Conservation (phyloP, 2,797 vertebrate genomes). For the Alosa sapidissima region DNA sequence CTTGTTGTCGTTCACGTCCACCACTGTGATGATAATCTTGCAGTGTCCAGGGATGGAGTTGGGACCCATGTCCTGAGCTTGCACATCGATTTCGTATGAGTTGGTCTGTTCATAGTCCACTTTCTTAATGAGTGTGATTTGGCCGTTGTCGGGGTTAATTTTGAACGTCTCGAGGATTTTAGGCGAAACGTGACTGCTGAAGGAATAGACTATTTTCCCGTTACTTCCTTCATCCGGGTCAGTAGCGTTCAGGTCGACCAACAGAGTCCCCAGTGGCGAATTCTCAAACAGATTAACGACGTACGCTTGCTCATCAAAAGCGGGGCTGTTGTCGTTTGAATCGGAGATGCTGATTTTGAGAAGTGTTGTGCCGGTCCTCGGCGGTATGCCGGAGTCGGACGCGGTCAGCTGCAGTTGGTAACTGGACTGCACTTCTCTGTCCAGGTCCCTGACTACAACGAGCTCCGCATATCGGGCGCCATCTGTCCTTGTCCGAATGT, state of each 20-base stretch:
- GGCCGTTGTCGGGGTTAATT: slow-evolving; percentile 88
- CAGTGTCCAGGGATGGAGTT: slow-evolving; percentile 97
- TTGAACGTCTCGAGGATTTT: slow-evolving; percentile 91
- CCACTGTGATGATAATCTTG: slow-evolving; percentile 93
- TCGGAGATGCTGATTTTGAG: slow-evolving; percentile 93
- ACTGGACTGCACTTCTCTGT: slow-evolving; percentile 85
- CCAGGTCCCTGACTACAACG: slow-evolving; percentile 87
- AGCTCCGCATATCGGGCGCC: slow-evolving; percentile 95
- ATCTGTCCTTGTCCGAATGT: slow-evolving; percentile 88
- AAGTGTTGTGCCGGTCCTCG: slow-evolving; percentile 86
- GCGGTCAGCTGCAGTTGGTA: slow-evolving; percentile 92
- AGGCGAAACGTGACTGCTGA: slow-evolving; percentile 90
- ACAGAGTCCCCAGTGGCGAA: slow-evolving; percentile 84
- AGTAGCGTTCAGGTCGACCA: slow-evolving; percentile 94
- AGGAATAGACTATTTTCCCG: slow-evolving; percentile 92
- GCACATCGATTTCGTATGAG: slow-evolving; percentile 93
- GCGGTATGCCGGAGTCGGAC: slow-evolving; percentile 88
- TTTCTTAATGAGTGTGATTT: slow-evolving; percentile 88
- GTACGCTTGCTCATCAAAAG: slow-evolving; percentile 86
- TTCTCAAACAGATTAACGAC: slow-evolving; percentile 85
- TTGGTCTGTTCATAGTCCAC: slow-evolving; percentile 90
- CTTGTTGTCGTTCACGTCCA: slow-evolving; percentile 96
- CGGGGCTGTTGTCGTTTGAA: slow-evolving; percentile 97
- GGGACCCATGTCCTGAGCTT: slow-evolving; percentile 93
- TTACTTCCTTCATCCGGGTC: slow-evolving; percentile 97